Evolutionary conservation across 1,140 invertebrate species (phyloP).

Genomic region (Drosophila trapezifrons): DNA sequence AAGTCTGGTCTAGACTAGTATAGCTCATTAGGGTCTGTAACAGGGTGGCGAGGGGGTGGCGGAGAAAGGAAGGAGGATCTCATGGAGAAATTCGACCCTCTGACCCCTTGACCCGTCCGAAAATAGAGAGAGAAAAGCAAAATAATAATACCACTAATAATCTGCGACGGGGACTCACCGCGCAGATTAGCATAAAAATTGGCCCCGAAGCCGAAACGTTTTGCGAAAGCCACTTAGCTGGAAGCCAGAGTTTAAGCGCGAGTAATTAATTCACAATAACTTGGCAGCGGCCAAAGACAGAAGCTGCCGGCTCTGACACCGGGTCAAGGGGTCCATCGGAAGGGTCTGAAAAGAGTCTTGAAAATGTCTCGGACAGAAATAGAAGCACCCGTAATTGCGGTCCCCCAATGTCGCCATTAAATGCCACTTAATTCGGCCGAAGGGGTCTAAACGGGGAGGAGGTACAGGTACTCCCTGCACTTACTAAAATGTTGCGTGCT

Average conservation of each 20-base stretch:
- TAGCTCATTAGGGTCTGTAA: constrained; percentile 8
- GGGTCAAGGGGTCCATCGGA: constrained; percentile 37
- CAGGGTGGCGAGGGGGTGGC: neutral
- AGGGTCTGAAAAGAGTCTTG: neutral
- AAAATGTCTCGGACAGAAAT: constrained; percentile 10
- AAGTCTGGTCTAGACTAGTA: constrained; percentile 13
- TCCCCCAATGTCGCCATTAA: constrained; percentile 58
- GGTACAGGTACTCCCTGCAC: constrained; percentile 50
- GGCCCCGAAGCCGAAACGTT: constrained; percentile 33
- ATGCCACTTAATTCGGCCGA: constrained; percentile 62
- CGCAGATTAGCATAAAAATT: constrained; percentile 64
- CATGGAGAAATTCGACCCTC: constrained; percentile 39
- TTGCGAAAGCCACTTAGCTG: constrained; percentile 52
- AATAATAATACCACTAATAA: constrained; percentile 41
- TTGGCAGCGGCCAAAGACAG: constrained; percentile 15
- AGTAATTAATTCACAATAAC: constrained; percentile 52
- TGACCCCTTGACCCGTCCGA: constrained; percentile 36
- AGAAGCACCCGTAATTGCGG: constrained; percentile 31
- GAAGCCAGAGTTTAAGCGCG: constrained; percentile 31
- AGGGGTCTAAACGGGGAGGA: neutral
- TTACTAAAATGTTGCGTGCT: constrained; percentile 66
- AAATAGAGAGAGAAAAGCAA: constrained; percentile 24
- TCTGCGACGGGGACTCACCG: constrained; percentile 62
- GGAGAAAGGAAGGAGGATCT: constrained; percentile 16
- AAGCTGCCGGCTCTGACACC: constrained; percentile 27